Conservation (phyloP, 2,888 invertebrate species). For the Dione vanillae region DNA sequence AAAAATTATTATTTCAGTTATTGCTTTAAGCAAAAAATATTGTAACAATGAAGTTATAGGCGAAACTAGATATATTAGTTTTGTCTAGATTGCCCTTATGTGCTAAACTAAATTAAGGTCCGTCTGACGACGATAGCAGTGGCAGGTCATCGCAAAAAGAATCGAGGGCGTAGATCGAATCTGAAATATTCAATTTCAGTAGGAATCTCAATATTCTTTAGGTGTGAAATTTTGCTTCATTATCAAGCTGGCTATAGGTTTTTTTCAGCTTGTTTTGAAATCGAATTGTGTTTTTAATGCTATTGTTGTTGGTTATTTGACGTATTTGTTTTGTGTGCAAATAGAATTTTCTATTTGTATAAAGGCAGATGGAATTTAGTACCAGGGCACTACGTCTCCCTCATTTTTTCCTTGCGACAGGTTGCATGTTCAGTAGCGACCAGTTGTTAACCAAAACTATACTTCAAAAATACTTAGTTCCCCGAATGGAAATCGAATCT, state of each 20-base stretch:
- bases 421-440: no score
- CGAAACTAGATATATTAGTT: not conserved
- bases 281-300: not conserved
- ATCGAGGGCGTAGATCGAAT: constrained; percentile 83
- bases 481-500: no score
- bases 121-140: constrained; percentile 77
- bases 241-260: not conserved
- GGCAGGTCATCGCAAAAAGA: constrained; percentile 81
- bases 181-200: constrained; percentile 60
- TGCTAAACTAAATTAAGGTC: constrained; percentile 67
- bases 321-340: no score
- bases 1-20: not conserved
- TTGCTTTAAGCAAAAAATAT: not conserved
- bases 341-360: no score
- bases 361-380: no score
- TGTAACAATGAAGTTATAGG: not conserved
- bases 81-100: constrained; percentile 4
- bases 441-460: no score
- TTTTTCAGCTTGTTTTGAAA: not conserved
- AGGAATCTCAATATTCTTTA: not conserved
- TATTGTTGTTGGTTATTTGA: not conserved
- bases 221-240: not conserved
- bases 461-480: no score
- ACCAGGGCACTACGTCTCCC: no score
- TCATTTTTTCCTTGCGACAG: no score